Conservation (phyloP, 1,140 invertebrate genomes). For the Anastatus disparis region DNA sequence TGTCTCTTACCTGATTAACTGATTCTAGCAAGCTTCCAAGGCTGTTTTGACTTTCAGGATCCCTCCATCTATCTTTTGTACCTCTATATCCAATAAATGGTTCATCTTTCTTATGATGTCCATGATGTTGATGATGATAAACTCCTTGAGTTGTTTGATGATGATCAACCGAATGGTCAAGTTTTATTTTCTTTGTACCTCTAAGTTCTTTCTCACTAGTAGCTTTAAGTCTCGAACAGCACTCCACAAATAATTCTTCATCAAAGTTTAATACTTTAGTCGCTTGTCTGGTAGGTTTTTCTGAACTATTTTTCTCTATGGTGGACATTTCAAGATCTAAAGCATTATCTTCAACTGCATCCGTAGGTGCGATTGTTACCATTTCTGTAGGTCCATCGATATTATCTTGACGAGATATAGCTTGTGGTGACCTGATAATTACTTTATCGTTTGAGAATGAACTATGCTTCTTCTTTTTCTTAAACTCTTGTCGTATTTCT, state of each 20-base stretch:
- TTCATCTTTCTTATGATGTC: constrained; percentile 57
- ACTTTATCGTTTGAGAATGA: constrained; percentile 57
- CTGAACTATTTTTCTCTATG: constrained; percentile 15
- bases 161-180: constrained; percentile 56
- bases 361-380: constrained; percentile 60
- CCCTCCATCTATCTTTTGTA: constrained; percentile 58
- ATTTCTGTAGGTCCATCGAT: constrained; percentile 43
- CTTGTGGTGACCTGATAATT: constrained; percentile 53
- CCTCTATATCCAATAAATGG: constrained; percentile 48
- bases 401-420: constrained; percentile 45
- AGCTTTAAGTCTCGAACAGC: constrained; percentile 63
- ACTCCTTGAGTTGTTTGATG: accelerated
- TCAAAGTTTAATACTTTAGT: constrained; percentile 64
- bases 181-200: constrained; percentile 63
- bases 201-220: constrained; percentile 63
- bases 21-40: constrained; percentile 62
- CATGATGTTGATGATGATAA: constrained; percentile 9
- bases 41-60: constrained; percentile 62
- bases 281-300: constrained; percentile 37
- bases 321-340: constrained; percentile 57
- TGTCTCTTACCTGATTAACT: constrained; percentile 59
- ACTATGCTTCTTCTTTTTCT: constrained; percentile 35
- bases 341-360: constrained; percentile 63
- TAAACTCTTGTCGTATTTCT: background rate
- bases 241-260: constrained; percentile 63